Conservation (phyloP, 2,888 invertebrate species). For the Cheiracanthium punctorium region DNA sequence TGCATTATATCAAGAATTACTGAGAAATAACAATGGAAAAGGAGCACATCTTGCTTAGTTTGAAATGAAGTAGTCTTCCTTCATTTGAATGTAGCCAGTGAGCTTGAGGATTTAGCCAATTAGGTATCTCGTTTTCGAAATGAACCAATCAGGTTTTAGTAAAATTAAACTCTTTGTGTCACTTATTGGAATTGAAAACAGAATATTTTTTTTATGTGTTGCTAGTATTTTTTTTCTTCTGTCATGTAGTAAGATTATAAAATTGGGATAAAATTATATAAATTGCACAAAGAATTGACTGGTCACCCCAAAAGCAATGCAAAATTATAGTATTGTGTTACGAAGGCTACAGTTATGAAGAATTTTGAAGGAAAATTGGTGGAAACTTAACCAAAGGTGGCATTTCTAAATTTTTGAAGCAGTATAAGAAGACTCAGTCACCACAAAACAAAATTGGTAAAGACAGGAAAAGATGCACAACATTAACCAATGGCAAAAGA, state of each 20-base stretch:
- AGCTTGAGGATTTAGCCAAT: too few species aligned
- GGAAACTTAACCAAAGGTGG: too few species aligned
- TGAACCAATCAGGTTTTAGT: neutral
- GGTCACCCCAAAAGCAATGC: conserved; percentile 1
- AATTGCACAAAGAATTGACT: conserved; percentile 17
- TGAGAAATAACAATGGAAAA: neutral
- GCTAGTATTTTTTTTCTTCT: neutral
- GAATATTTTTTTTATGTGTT: neutral
- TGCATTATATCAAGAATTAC: neutral
- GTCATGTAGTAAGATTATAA: neutral
- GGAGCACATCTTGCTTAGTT: neutral
- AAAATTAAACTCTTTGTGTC: neutral
- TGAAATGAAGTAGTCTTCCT: neutral
- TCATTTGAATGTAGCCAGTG: neutral
- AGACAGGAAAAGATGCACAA: neutral
- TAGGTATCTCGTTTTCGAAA: neutral
- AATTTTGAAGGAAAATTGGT: too few species aligned
- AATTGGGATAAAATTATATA: neutral
- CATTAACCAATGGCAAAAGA: neutral
- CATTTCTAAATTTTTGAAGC: too few species aligned
- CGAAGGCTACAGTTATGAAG: neutral
- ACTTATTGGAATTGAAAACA: neutral
- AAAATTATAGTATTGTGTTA: neutral
- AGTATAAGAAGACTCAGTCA: neutral
- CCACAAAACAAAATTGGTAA: neutral